Base-by-base conservation (phyloP, 2,797 vertebrate species). In the Rhinoraja longicauda region DNA sequence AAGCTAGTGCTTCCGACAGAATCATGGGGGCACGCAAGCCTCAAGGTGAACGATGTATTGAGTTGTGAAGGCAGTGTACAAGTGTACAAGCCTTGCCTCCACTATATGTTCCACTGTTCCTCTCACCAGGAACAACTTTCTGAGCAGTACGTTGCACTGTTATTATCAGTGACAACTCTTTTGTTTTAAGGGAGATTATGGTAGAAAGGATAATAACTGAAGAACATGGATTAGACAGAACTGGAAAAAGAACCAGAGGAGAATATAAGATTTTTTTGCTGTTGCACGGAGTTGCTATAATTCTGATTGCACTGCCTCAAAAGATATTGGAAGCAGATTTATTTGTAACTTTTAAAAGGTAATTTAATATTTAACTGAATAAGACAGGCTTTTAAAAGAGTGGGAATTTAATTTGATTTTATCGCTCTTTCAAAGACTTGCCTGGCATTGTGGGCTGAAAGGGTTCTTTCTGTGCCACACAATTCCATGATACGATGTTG, bases 191-290 rank as follows among this genome's bases (percentile, higher is more conserved):
- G 12, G 12, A n/a, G 26, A 10, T 62, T 84, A 84, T 8, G n/a
- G 26, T 57, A 62, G 81, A 15, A 64, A 5, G n/a, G 5, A 17
- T 17, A 19, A 32, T 64, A 88, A 32, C 17, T 0, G 64, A 4
- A 88, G 84, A 62, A 88, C 15, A 88, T n/a, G 32, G 84, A 64
- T 88, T 88, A n/a, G 15, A 64, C 15, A 32, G 88, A 88, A 88
- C 10, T 88, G 12, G 29, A 15, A 64, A 64, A 88, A 32, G 5
- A 88, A 13, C 12, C 82, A 39, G 82, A 9, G 24, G 24, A 84
- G 39, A 81, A 36, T 13, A 36, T 10, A 8, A 77, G 75, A 81
- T 57, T 62, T 84, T 26, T 24, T n/a, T 59, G n/a, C 32, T 84
- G 10, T 5, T 12, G 24, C 53, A 5, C 24, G 1, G 10, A 84